These are phyloP conservation scores for Pollachius pollachius DNA, from an alignment of 2,113 vertebrate species.

Conservation along the genomic window DNA sequence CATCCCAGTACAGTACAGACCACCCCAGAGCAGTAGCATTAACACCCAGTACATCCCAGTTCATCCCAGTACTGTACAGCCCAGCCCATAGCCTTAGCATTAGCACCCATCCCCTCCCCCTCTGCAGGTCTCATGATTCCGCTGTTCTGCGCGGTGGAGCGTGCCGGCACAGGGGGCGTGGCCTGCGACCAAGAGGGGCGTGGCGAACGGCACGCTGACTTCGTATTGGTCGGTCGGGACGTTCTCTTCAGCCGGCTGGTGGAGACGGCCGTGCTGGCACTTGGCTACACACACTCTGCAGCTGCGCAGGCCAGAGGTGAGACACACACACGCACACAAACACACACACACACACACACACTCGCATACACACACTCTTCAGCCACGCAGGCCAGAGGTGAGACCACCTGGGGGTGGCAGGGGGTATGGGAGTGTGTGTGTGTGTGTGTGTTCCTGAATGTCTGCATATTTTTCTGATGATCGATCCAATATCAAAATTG, in stretches of 20 bases:
- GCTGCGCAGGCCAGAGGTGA: slow-evolving; percentile 88
- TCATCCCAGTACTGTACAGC: too few species aligned
- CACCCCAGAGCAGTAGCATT: too few species aligned
- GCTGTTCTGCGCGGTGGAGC: slow-evolving; percentile 96
- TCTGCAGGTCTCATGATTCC: slow-evolving; percentile 92
- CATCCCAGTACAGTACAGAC: background rate
- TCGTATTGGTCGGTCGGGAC: slow-evolving; percentile 92
- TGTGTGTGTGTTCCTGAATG: background rate
- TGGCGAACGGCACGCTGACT: slow-evolving; percentile 91
- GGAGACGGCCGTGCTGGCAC: slow-evolving; percentile 91
- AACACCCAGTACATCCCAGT: too few species aligned
- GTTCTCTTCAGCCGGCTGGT: slow-evolving; percentile 97
- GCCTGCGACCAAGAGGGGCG: slow-evolving; percentile 73
- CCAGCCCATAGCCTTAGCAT: background rate
- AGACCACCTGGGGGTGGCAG: background rate
- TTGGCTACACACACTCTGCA: slow-evolving; percentile 95
- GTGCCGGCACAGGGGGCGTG: slow-evolving; percentile 61
- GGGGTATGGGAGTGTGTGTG: background rate
- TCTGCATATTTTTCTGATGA: too few species aligned
- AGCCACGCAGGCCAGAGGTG: too few species aligned
- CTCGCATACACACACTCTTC: too few species aligned
- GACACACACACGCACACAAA: slow-evolving; percentile 6
- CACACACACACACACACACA: too few species aligned
- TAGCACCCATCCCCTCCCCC: slow-evolving; percentile 10
- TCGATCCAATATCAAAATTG: too few species aligned